Evolutionary conservation across 2,797 vertebrate species (phyloP), one percentile per base, ranked within the genome.

Genomic region (Balearica regulorum): DNA sequence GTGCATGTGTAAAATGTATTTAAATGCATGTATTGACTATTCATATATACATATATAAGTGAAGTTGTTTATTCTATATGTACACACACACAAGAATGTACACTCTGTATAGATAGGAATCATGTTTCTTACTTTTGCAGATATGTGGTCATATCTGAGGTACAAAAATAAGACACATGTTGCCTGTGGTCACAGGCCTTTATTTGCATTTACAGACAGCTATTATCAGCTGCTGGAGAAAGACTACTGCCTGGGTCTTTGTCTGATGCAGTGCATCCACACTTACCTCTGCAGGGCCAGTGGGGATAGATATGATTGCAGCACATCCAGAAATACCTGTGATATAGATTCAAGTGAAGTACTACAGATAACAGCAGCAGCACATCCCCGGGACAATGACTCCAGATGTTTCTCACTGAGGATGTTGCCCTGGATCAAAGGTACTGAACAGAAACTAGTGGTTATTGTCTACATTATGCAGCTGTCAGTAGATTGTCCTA

Each of bases 51-150:
- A 1, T 18, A 20, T 53, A 5, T 11, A 68, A 55, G 31, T 31
- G 15, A 75, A 53, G 3, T 7, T 44, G 3, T 77, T 4, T 35
- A 8, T 79, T 49, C 16, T 57, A 21, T 5, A 61, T 24, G 7
- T 31, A 28, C 2, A 33, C 22, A n/a, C 18, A 24, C 10, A 31
- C 2, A 72, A 53, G 20, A 69, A 31, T 6, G 48, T 10, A 29
- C 11, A 46, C 0, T 9, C 13, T 43, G 1, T 29, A 51, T 13
- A 60, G 3, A 14, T 7, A 83, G 35, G 9, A 87, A 75, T n/a
- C 11, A 5, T 0, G 0, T 73, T 46, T 81, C 35, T 55, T 37
- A 49, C 1, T 5, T 80, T 86, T 77, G 43, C 35, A 58, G 6
- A 54, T 57, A 64, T 41, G 61, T 24, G 10, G 8, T 1, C 44